Evolutionary conservation across 1,140 invertebrate species (phyloP), one percentile per base, ranked within the genome.

Genomic region (Tetraneura akinire): DNA sequence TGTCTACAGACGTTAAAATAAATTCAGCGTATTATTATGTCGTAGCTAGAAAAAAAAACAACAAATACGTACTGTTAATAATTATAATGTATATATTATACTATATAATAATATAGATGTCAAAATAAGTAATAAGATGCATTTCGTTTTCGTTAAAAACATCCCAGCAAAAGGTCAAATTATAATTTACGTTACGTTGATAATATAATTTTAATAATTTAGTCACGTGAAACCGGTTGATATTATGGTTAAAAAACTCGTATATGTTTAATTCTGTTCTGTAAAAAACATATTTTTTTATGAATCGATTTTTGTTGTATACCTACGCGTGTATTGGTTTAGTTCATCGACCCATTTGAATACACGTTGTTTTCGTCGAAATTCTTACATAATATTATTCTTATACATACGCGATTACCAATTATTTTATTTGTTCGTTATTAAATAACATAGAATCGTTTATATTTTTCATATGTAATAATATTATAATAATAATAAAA

Each of bases 371-470:
- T 49, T 71, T 71, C 47, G 0, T 29, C 3, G 16, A 49, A 37
- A 71, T 51, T 32, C 29, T 29, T 71, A 16, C 21, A 47, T 68
- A 68, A 47, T 47, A n/a, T n/a, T 37, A n/a, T n/a, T 66, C n/a
- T n/a, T n/a, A n/a, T n/a, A n/a, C n/a, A 45, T 42, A 68, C 26
- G 21, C 45, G 21, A 68, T 47, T 16, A 68, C 42, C 1, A 23
- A 14, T 6, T 66, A 16, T 16, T 47, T 16, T 9, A 23, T 42
- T 14, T 14, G 14, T 6, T 45, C 11, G 42, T 42, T 21, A 45
- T 21, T 68, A 23, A 64, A 64, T 11, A n/a, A 32, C 62, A 64
- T 32, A 64, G 37, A 13, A 23, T 29, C 26, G 26, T 60, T 37
- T 37, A 37, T 37, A n/a, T n/a, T n/a, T n/a, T n/a, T n/a, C n/a